A percentile compares a stretch with the other conserved stretches of the same genome.
Conservation (phyloP, 1,140 invertebrate genomes). For the Diabrotica virgifera region DNA sequence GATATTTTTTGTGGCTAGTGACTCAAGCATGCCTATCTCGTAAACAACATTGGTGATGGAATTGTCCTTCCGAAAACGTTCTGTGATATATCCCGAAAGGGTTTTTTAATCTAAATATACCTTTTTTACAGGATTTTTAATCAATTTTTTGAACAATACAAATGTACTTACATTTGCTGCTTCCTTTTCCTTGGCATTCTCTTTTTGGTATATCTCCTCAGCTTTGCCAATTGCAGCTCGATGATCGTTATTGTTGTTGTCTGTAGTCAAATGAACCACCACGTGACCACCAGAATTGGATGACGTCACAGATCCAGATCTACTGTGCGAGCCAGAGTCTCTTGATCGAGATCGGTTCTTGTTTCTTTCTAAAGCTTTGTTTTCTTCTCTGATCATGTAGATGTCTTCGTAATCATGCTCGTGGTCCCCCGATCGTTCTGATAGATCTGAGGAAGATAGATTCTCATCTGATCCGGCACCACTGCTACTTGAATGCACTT, state of each 20-base stretch:
- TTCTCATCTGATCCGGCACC: constrained; percentile 60
- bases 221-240: constrained; percentile 33
- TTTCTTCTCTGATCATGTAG: constrained; percentile 63
- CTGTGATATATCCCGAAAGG: too few species aligned
- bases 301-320: constrained; percentile 59
- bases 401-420: constrained; percentile 76
- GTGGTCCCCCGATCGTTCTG: constrained; percentile 50
- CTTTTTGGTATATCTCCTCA: constrained; percentile 39
- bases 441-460: constrained; percentile 55
- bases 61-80: too few species aligned
- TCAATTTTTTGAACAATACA: too few species aligned
- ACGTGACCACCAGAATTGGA: constrained; percentile 48
- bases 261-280: constrained; percentile 38
- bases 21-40: too few species aligned
- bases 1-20: too few species aligned
- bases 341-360: constrained; percentile 51
- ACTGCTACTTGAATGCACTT: constrained; percentile 61
- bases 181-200: constrained; percentile 29
- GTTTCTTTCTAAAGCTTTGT: constrained; percentile 27
- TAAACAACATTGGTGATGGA: too few species aligned
- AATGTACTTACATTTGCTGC: constrained; percentile 9
- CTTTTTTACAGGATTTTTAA: too few species aligned
- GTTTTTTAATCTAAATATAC: too few species aligned
- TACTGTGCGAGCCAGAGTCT: constrained; percentile 67
- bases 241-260: background rate